Evolutionary conservation across 2,797 vertebrate genomes (phyloP).

Genomic region (Eulemur mongoz): DNA sequence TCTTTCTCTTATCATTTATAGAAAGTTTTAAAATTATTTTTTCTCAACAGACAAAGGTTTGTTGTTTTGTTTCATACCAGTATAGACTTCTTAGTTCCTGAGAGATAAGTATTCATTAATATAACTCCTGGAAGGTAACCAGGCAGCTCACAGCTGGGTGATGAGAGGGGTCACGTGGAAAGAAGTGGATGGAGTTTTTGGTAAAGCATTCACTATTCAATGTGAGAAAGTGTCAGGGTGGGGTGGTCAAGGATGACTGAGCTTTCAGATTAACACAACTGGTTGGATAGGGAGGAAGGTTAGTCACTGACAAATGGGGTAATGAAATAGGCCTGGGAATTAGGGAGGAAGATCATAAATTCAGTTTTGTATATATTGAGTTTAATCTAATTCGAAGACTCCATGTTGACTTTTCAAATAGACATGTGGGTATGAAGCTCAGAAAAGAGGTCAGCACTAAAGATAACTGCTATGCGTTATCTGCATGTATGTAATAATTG

Average conservation of each 20-base stretch:
- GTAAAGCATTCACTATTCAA: too few relatives aligned
- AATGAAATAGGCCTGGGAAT: neutral
- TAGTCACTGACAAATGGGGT: neutral
- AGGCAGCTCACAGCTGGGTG: neutral
- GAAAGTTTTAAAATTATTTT: neutral
- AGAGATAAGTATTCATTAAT: neutral
- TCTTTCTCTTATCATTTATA: neutral
- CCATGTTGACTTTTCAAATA: neutral
- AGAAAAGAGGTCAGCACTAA: neutral
- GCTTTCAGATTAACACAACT: neutral
- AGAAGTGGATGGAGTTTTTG: neutral
- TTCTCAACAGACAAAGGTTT: neutral
- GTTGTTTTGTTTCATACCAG: neutral
- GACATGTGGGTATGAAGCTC: neutral
- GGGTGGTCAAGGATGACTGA: neutral
- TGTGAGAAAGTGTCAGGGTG: neutral
- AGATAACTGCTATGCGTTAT: neutral
- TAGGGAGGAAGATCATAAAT: neutral
- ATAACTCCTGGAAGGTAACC: neutral
- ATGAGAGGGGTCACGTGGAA: neutral
- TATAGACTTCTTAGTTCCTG: neutral
- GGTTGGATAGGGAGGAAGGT: neutral
- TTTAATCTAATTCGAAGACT: neutral
- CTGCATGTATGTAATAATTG: neutral
- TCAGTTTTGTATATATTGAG: neutral